Evolutionary conservation across 1,140 invertebrate genomes (phyloP), one percentile per base, ranked within the genome.

Genomic region (Onthophagus taurus): DNA sequence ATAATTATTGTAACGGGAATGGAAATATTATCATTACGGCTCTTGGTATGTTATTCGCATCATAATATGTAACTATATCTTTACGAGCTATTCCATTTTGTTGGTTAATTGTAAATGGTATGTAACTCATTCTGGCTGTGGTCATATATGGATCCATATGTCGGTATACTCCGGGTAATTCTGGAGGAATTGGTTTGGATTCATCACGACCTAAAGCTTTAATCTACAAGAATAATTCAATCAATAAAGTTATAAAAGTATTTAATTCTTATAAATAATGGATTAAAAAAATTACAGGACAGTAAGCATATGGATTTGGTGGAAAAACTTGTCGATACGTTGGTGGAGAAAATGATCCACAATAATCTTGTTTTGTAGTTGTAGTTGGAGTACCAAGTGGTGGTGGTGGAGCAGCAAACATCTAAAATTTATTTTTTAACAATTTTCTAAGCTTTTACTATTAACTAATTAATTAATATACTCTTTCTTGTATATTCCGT

Each of bases 81-180:
- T 59, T 58, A 41, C 47, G 51, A 5, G 55, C 52, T 4, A 55
- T 46, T 35, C 53, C 53, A 17, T 58, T 44, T 29, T 54, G 41
- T 44, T 62, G 47, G 2, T 55, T 35, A 21, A 39, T 21, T 17
- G 35, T 50, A 37, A 56, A 60, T n/a, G 53, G 58, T 5, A 55
- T 31, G 53, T 58, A 58, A 4, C 46, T 48, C 7, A 49, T 39
- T 30, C 53, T 48, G n/a, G 55, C 56, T 17, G 55, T 60, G 1
- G 58, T 64, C 39, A 63, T 49, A 44, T 64, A 66, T 12, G 58
- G 54, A 52, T 67, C 65, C 11, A 60, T 31, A 41, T 50, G 47
- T 52, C 60, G 66, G 38, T 50, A 57, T 42, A 46, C 55, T 8
- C 60, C 57, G 13, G 49, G 42, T 31, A 57, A 35, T 26, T 59